Evolutionary conservation across 2,888 invertebrate species (phyloP).

Genomic region (Gari tellinella): DNA sequence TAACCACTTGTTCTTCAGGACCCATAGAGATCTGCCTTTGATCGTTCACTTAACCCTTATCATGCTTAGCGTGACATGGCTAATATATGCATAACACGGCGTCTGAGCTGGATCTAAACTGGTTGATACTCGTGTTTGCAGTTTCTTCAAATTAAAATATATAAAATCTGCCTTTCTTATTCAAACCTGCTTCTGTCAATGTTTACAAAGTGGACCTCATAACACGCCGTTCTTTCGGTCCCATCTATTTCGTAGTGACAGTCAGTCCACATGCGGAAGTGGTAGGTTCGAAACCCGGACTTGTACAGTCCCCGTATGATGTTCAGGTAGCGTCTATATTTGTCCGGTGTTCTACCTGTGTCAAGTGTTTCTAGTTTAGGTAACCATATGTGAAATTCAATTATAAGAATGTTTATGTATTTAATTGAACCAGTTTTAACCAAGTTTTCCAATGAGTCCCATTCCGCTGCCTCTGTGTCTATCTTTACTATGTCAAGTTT

Average conservation of each 20-base stretch:
- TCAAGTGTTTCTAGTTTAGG: background rate
- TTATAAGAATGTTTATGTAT: slow-evolving; percentile 1
- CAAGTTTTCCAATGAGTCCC: slow-evolving; percentile 5
- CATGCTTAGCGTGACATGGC: too few relatives aligned
- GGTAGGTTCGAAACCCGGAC: slow-evolving; percentile 6
- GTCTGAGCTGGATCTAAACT: too few relatives aligned
- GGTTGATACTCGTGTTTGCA: too few relatives aligned
- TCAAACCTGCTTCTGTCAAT: background rate
- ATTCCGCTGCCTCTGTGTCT: slow-evolving; percentile 7
- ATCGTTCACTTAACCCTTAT: too few relatives aligned
- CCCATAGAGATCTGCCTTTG: too few relatives aligned
- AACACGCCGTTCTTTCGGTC: background rate
- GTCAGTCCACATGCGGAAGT: slow-evolving; percentile 12
- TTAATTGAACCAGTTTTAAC: background rate
- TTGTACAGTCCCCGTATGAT: slow-evolving; percentile 1
- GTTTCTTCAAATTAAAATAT: too few relatives aligned
- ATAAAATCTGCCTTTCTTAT: too few relatives aligned
- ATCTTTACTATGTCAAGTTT: slow-evolving; percentile 7
- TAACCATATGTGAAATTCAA: slow-evolving; percentile 14
- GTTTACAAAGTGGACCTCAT: slow-evolving; percentile 10
- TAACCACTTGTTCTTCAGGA: too few relatives aligned
- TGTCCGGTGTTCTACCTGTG: background rate
- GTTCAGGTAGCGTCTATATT: slow-evolving; percentile 3
- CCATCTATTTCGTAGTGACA: slow-evolving; percentile 2
- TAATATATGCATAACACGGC: too few relatives aligned